Base-by-base conservation (phyloP, 92 coral and sea anemone genomes). In the Pocillopora meandrina region DNA sequence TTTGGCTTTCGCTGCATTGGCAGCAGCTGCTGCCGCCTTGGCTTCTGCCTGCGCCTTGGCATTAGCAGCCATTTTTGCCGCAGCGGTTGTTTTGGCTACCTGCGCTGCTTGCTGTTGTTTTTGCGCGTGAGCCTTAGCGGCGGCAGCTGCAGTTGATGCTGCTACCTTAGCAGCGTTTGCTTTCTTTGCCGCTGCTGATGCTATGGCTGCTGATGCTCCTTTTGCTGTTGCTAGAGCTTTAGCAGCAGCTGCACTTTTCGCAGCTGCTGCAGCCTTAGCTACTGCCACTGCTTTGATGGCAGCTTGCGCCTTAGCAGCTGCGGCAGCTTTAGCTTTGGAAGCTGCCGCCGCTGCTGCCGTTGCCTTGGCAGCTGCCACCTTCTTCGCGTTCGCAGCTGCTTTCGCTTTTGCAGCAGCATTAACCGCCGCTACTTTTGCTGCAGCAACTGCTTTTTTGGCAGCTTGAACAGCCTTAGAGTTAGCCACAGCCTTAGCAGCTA, bases 351-450 rank as follows among this genome's bases (percentile, higher is more conserved):
- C 62, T 10, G 88, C 84, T 3, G 85, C 89, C 5, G 74, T 79
- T 34, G 85, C 84, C 49, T 86, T 86, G 65, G 82, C 75, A 73
- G 82, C 61, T 5, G 90, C 81, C 55, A 85, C 78, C 71, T 63
- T 84, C 31, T 67, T 68, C 34, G 79, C 88, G 23, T 57, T 20
- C 35, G 72, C 47, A 11, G 82, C 88, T 61, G 85, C 84, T 23
- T 78, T 33, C 42, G 85, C 84, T 52, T 83, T 70, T 61, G 85
- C 79, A 2, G 85, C 85, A 9, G 89, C 85, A 19, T 78, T 86
- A 33, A 74, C 79, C 20, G 85, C 80, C 47, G 89, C 93, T 20
- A 75, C 70, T 56, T 87, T 80, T 26, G 91, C 93, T 31, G 91
- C 93, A 1, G 80, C 88, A n/a, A 80, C 65, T 18, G 89, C 91